Conservation (phyloP, 35 echinoderm and acorn worm species). For the Heliocidaris erythrogramma region DNA sequence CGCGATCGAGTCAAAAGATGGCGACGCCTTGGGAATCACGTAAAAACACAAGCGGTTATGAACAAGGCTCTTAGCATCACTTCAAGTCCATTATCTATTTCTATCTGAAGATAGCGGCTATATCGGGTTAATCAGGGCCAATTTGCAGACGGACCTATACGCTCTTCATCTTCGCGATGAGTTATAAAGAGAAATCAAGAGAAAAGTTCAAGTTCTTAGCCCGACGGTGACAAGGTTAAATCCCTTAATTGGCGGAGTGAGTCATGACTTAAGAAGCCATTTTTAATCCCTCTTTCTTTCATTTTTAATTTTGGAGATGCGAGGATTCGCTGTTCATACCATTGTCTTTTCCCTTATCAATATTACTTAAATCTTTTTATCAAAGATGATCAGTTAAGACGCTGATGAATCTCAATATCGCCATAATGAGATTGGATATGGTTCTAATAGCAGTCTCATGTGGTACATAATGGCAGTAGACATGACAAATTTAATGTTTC, state of each 20-base stretch:
- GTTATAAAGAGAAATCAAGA: not conserved
- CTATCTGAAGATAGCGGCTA: not conserved
- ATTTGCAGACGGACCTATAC: not conserved
- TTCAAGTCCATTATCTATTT: not conserved
- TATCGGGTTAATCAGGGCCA: not conserved
- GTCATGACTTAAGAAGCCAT: not conserved
- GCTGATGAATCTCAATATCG: not conserved
- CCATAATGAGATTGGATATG: not conserved
- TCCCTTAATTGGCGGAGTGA: not conserved
- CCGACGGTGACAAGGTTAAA: not conserved
- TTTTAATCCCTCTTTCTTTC: not conserved
- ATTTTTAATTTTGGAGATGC: not conserved
- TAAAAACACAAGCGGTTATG: not conserved
- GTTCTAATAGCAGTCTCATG: no score
- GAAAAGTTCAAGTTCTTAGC: not conserved
- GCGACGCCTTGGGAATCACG: not conserved
- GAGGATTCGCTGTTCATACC: not conserved
- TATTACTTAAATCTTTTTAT: not conserved
- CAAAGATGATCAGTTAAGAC: not conserved
- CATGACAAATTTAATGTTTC: no score
- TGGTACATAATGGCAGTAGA: no score
- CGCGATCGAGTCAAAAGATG: not conserved
- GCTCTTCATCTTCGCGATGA: not conserved
- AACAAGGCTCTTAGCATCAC: not conserved
- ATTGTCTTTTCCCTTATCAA: not conserved